phyloP scores from a whole-genome alignment of 2,797 vertebrate species.

The Monodelphis domestica region DNA sequence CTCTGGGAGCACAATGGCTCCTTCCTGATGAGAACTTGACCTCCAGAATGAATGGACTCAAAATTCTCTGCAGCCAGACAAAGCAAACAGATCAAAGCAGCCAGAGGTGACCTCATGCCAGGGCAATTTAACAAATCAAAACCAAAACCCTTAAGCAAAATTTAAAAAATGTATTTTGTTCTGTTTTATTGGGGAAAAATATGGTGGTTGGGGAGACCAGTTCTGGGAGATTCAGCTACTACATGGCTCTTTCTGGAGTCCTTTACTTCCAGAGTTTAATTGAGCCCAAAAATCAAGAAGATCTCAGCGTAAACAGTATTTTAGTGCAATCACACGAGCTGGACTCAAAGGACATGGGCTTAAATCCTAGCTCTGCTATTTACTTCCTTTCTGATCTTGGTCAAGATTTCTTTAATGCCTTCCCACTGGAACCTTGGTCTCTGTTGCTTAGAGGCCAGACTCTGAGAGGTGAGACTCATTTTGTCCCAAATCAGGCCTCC shows the following conservation, averaged over 20 bases:
- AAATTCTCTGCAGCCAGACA: not conserved
- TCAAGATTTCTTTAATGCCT: not conserved
- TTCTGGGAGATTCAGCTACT: not conserved
- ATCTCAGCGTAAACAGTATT: not conserved
- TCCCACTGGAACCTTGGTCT: not conserved
- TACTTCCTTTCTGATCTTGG: not conserved
- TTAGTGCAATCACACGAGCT: not conserved
- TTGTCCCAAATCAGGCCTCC: not conserved
- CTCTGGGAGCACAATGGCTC: not conserved
- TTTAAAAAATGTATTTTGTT: constrained; percentile 25
- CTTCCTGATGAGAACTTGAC: not conserved
- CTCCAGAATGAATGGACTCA: not conserved
- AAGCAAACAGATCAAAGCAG: not conserved
- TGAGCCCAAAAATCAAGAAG: not conserved
- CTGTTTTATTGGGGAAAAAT: not conserved
- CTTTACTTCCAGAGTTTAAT: not conserved
- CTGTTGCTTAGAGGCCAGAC: not conserved
- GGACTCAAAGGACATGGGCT: not conserved
- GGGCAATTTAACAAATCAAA: constrained; percentile 37
- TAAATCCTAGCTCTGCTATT: not conserved
- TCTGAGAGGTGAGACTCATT: not conserved
- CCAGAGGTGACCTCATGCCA: not conserved
- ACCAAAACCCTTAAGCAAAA: not conserved
- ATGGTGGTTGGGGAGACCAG: not conserved
- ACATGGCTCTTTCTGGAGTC: not conserved